Evolutionary conservation across 2,797 vertebrate genomes (phyloP).

Genomic region (Brachyrhaphis roseni): DNA sequence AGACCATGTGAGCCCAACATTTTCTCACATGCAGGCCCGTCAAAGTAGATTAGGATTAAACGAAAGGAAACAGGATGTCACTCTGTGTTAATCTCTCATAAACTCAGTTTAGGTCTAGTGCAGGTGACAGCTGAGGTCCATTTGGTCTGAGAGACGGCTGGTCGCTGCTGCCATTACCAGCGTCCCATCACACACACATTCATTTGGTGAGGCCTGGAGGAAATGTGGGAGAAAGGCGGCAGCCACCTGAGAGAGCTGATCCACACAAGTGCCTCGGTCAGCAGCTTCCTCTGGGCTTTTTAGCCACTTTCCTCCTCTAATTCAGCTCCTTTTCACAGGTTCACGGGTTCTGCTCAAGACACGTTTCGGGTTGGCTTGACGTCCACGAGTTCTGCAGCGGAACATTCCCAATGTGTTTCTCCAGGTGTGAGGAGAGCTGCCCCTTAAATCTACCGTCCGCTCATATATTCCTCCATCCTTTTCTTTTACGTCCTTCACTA

Average conservation of each 20-base stretch:
- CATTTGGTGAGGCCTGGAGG: conserved; percentile 42
- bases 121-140: conserved; percentile 70
- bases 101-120: conserved; percentile 65
- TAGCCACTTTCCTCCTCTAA: conserved; percentile 68
- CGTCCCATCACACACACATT: conserved; percentile 18
- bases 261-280: conserved; percentile 63
- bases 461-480: conserved; percentile 1
- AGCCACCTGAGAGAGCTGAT: conserved; percentile 76
- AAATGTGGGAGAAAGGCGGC: conserved; percentile 40
- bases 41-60: conserved; percentile 65
- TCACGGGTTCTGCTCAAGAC: conserved; percentile 43
- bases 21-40: conserved; percentile 50
- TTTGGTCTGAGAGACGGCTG: conserved; percentile 64
- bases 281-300: conserved; percentile 70
- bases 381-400: conserved; percentile 50
- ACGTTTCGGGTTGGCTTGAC: conserved; percentile 37
- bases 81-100: conserved; percentile 66
- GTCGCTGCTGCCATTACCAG: conserved; percentile 66
- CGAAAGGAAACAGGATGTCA: conserved; percentile 64
- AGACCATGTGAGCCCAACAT: conserved; percentile 40
- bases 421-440: conserved; percentile 42
- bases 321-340: conserved; percentile 57
- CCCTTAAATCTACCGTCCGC: conserved; percentile 2
- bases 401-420: conserved; percentile 35
- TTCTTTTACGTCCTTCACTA: background rate